Evolutionary conservation across 2,888 invertebrate species (phyloP).

Genomic region (Amphimallon solstitiale): DNA sequence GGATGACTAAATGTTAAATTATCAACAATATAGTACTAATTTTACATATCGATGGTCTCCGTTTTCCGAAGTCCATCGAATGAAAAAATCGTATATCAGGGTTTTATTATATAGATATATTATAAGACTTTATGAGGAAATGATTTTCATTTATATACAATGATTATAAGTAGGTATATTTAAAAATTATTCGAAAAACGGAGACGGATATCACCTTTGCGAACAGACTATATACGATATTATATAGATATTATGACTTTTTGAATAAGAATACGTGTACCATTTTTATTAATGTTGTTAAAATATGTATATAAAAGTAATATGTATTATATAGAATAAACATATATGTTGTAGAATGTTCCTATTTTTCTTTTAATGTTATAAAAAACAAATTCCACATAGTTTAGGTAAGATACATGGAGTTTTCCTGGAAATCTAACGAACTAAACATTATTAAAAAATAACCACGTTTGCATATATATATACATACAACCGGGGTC

Average conservation of each 20-base stretch:
- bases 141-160: background rate
- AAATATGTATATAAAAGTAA: constrained; percentile 31
- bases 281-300: constrained; percentile 40
- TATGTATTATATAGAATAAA: constrained; percentile 13
- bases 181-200: constrained; percentile 16
- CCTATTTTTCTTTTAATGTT: background rate
- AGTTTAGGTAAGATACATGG: no score
- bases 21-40: constrained; percentile 5
- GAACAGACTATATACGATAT: constrained; percentile 8
- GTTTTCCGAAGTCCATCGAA: constrained; percentile 11
- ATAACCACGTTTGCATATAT: no score
- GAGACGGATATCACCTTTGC: constrained; percentile 4
- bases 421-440: no score
- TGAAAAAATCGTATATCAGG: constrained; percentile 9
- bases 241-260: background rate
- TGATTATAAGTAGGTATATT: background rate
- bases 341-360: constrained; percentile 34
- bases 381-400: no score
- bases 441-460: no score
- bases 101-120: constrained; percentile 18
- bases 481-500: no score
- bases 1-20: background rate
- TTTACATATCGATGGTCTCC: constrained; percentile 24
- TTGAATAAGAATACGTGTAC: constrained; percentile 8
- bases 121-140: background rate